Evolutionary conservation across 2,888 invertebrate species (phyloP).

Genomic region (Hyposoter dolosus): DNA sequence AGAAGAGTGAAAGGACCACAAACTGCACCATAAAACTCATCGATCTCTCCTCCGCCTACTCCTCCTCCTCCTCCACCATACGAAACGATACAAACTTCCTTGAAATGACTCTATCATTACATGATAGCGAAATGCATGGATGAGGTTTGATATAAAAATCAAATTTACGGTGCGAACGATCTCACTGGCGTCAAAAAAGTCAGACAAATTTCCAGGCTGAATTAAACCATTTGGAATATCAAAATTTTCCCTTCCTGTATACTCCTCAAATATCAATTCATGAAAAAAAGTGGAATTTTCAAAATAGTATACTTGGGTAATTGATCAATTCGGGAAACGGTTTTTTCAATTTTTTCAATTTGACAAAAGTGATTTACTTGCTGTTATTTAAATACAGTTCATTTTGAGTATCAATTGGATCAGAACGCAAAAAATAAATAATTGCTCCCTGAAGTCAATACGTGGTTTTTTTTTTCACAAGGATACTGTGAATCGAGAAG

Average conservation of each 20-base stretch:
- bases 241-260: not conserved
- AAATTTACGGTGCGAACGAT: not conserved
- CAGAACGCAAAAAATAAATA: not conserved
- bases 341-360: not conserved
- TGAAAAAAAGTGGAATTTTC: not conserved
- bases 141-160: not conserved
- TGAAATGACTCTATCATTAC: constrained; percentile 2
- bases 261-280: not conserved
- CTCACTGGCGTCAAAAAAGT: not conserved
- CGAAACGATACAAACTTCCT: not conserved
- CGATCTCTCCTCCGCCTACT: constrained; percentile 29
- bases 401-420: not conserved
- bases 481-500: constrained; percentile 28
- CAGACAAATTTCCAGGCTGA: not conserved
- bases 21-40: constrained; percentile 44
- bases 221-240: not conserved
- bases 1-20: constrained; percentile 62
- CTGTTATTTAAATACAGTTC: not conserved
- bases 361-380: not conserved
- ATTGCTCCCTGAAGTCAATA: not conserved
- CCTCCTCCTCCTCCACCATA: not conserved
- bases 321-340: too few relatives aligned
- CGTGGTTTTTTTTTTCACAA: not conserved
- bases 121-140: not conserved
- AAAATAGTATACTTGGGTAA: not conserved